phyloP scores from a whole-genome alignment of 1,140 invertebrate species.

The Metaphire vulgaris region DNA sequence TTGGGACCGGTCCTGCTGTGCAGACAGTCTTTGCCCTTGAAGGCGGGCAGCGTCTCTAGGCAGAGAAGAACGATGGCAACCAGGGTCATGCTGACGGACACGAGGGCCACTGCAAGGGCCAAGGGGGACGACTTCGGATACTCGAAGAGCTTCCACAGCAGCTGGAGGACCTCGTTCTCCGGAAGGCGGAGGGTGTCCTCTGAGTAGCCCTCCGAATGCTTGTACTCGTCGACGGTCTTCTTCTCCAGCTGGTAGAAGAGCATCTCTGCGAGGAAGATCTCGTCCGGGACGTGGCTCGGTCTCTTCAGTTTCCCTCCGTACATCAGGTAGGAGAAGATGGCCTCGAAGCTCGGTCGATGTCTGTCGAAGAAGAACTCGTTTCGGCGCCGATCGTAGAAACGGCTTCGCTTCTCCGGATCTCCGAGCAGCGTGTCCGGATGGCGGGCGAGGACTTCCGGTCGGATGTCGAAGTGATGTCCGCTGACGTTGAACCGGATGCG shows the following conservation, averaged over 20 bases:
- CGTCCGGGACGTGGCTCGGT: conserved; percentile 47
- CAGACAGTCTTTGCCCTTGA: conserved; percentile 36
- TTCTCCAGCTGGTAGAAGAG: conserved; percentile 51
- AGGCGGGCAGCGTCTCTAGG: conserved; percentile 45
- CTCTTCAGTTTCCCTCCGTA: conserved; percentile 46
- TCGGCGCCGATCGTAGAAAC: conserved; percentile 46
- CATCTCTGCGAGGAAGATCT: conserved; percentile 50
- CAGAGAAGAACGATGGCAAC: conserved; percentile 51
- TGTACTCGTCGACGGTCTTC: conserved; percentile 46
- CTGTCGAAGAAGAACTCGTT: conserved; percentile 52
- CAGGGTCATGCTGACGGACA: conserved; percentile 49
- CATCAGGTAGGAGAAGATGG: conserved; percentile 50
- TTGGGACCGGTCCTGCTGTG: conserved; percentile 36
- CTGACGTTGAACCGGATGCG: conserved; percentile 92
- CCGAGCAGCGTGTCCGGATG: conserved; percentile 78
- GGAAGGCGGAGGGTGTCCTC: conserved; percentile 43
- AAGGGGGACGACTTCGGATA: conserved; percentile 48
- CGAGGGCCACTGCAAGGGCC: conserved; percentile 47
- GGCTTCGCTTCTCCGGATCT: conserved; percentile 37
- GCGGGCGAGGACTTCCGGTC: conserved; percentile 90
- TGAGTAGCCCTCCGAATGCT: conserved; percentile 48
- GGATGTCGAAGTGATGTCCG: conserved; percentile 95
- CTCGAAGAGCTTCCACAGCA: conserved; percentile 51
- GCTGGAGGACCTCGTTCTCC: conserved; percentile 39
- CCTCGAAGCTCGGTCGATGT: conserved; percentile 47